Evolutionary conservation across 2,113 vertebrate genomes (phyloP).

Genomic region (Machaerirhynchus nigripectus): DNA sequence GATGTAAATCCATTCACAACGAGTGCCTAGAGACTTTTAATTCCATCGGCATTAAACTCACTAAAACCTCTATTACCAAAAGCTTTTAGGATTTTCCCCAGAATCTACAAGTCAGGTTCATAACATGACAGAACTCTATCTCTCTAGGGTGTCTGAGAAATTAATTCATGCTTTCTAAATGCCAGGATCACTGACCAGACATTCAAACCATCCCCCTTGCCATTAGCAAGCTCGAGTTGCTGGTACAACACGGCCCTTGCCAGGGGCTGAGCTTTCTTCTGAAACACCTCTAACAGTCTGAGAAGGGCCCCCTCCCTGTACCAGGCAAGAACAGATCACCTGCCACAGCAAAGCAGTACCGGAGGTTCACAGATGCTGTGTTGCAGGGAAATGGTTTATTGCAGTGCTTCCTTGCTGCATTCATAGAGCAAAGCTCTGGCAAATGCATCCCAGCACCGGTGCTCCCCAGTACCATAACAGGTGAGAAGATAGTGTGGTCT

Average conservation of each 20-base stretch:
- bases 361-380: background rate
- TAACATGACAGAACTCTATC: conserved; percentile 61
- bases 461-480: background rate
- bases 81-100: conserved; percentile 71
- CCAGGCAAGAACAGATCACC: background rate
- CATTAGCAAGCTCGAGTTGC: background rate
- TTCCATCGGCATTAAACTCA: conserved; percentile 67
- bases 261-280: background rate
- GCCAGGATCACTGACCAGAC: conserved; percentile 16
- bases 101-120: conserved; percentile 57
- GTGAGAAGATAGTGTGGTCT: background rate
- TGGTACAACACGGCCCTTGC: background rate
- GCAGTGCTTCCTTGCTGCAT: background rate
- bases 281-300: background rate
- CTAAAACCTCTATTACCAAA: conserved; percentile 73
- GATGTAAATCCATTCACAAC: conserved; percentile 68
- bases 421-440: background rate
- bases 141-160: conserved; percentile 54
- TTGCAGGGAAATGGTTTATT: background rate
- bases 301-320: background rate
- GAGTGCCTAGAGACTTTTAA: conserved; percentile 69
- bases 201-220: background rate
- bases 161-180: conserved; percentile 56
- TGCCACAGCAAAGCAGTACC: background rate
- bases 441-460: background rate